These are phyloP conservation scores for Hippasteria phrygiana DNA, from an alignment of 53 echinoderm and acorn worm species.

Conservation along the genomic window DNA sequence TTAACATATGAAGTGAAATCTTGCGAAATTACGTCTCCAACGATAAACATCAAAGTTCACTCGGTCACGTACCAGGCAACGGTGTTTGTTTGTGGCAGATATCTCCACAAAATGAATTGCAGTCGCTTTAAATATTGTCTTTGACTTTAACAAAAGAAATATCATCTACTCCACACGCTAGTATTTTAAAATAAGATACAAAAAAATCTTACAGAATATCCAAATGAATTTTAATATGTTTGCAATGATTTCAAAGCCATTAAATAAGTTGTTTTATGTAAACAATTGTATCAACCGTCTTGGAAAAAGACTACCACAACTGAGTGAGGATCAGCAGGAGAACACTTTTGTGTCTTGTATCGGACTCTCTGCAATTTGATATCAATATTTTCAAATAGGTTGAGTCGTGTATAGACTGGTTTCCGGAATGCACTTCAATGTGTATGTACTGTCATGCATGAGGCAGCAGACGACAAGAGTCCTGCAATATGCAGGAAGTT, in stretches of 20 bases:
- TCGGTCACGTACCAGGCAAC: conserved; percentile 68
- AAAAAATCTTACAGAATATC: not conserved
- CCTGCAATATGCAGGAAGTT: not conserved
- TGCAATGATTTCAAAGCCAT: no score
- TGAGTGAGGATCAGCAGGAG: no score
- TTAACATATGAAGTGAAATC: not conserved
- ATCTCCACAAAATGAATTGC: conserved; percentile 16
- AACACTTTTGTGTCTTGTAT: not conserved
- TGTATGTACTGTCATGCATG: no score
- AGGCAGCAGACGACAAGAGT: not conserved
- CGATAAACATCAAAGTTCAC: conserved; percentile 23
- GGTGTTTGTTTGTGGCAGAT: conserved; percentile 73
- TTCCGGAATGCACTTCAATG: not conserved
- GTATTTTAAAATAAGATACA: no score
- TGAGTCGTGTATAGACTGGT: not conserved
- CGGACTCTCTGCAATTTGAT: not conserved
- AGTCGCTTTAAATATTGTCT: not conserved
- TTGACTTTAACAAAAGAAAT: not conserved
- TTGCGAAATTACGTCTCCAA: not conserved
- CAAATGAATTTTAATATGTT: not conserved
- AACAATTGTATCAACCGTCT: not conserved
- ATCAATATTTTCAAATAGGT: no score
- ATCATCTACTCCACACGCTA: not conserved
- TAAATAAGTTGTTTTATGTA: no score
- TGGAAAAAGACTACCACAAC: not conserved